Evolutionary conservation across 2,797 vertebrate genomes (phyloP).

Genomic region (Nannoperca australis): DNA sequence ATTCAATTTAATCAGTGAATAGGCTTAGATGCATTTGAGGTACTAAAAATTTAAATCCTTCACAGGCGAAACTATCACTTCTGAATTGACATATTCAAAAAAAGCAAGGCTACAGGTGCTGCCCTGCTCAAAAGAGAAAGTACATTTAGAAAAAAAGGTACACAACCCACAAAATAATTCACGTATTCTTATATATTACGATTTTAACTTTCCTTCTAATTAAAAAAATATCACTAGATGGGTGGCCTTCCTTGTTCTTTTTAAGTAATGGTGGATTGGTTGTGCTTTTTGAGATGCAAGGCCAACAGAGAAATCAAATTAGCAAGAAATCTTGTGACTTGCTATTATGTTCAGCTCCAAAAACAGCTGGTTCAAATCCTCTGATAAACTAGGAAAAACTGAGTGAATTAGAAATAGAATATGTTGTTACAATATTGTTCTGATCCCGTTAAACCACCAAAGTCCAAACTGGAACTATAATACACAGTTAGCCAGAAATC

Average conservation of each 20-base stretch:
- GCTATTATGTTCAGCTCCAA: slow-evolving; percentile 23
- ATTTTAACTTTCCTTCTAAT: slow-evolving; percentile 48
- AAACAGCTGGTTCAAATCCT: slow-evolving; percentile 16
- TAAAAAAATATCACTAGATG: slow-evolving; percentile 29
- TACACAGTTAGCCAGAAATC: not conserved
- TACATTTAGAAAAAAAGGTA: slow-evolving; percentile 41
- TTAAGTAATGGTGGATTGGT: slow-evolving; percentile 30
- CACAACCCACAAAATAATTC: slow-evolving; percentile 40
- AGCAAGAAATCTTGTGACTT: slow-evolving; percentile 34
- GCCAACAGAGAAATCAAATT: slow-evolving; percentile 39
- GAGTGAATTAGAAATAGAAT: not conserved
- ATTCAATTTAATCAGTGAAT: slow-evolving; percentile 31
- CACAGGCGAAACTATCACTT: slow-evolving; percentile 37
- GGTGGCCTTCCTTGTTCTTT: slow-evolving; percentile 54
- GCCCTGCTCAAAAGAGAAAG: slow-evolving; percentile 29
- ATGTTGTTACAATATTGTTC: too few relatives aligned
- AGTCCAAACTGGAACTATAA: not conserved
- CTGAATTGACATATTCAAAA: slow-evolving; percentile 36
- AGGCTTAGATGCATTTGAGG: slow-evolving; percentile 6
- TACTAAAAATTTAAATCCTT: slow-evolving; percentile 52
- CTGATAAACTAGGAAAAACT: slow-evolving; percentile 18
- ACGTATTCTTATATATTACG: slow-evolving; percentile 43
- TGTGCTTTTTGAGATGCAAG: slow-evolving; percentile 60
- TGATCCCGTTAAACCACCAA: not conserved
- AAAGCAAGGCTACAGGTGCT: slow-evolving; percentile 54